These are phyloP conservation scores for Colletes latitarsis DNA, from an alignment of 1,140 invertebrate genomes.

Conservation along the genomic window DNA sequence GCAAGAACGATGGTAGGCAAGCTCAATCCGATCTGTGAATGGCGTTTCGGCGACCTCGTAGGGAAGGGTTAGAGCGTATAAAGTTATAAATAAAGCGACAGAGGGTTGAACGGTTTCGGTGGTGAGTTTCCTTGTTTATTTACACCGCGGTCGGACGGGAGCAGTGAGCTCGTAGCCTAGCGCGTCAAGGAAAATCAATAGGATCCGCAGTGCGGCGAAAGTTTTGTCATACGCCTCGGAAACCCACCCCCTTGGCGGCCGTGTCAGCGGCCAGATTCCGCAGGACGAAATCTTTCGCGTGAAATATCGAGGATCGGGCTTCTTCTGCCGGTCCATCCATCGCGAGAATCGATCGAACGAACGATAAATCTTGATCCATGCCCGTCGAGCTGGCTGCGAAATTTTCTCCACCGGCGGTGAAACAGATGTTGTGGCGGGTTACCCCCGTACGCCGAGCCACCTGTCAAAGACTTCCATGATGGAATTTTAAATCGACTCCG, in stretches of 20 bases:
- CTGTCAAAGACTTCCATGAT: constrained; percentile 74
- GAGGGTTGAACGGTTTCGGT: constrained; percentile 6
- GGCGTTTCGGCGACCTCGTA: background rate
- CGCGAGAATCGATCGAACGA: too few relatives aligned
- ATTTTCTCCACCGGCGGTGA: constrained; percentile 59
- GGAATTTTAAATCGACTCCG: constrained; percentile 74
- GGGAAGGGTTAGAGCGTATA: background rate
- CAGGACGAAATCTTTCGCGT: background rate
- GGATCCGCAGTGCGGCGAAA: constrained; percentile 78
- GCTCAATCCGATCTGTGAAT: too few relatives aligned
- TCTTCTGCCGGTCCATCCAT: too few relatives aligned
- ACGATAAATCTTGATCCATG: background rate
- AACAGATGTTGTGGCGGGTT: constrained; percentile 70
- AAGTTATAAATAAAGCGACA: background rate
- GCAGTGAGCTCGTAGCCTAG: constrained; percentile 55
- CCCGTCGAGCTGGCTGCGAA: constrained; percentile 12
- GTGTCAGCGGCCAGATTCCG: background rate
- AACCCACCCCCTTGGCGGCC: constrained; percentile 7
- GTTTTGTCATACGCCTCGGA: constrained; percentile 70
- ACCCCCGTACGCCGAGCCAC: constrained; percentile 64
- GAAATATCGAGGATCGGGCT: background rate
- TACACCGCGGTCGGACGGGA: constrained; percentile 64
- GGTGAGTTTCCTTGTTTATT: constrained; percentile 74
- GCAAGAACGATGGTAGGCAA: too few relatives aligned
- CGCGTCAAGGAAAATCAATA: constrained; percentile 78